phyloP scores from a whole-genome alignment of 2,113 vertebrate genomes.

The Chlorocebus sabaeus region DNA sequence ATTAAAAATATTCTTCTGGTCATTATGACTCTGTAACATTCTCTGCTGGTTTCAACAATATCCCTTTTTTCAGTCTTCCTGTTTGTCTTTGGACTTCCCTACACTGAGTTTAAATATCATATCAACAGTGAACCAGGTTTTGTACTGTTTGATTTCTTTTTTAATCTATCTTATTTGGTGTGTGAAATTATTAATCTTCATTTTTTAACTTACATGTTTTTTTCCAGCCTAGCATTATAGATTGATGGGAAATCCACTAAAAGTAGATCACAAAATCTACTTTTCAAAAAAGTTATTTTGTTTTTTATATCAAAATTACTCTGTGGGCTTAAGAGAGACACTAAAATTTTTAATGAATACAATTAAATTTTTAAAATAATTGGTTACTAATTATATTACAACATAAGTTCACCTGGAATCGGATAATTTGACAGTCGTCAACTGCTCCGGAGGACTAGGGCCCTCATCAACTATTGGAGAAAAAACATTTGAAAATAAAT shows the following conservation, averaged over 20 bases:
- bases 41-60: background rate
- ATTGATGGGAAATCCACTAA: background rate
- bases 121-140: background rate
- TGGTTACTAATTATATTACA: background rate
- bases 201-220: background rate
- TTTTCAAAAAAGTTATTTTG: background rate
- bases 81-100: background rate
- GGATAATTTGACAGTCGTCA: constrained; percentile 95
- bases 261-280: background rate
- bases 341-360: background rate
- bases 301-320: constrained; percentile 28
- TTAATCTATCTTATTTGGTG: background rate
- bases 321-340: background rate
- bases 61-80: background rate
- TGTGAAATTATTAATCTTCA: background rate
- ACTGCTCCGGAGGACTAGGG: constrained; percentile 96
- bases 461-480: constrained; percentile 89
- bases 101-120: background rate
- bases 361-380: background rate
- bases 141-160: background rate
- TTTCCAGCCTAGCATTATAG: background rate
- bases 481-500: background rate
- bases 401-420: constrained; percentile 88
- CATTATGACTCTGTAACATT: background rate
- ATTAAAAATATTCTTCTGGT: background rate